phyloP scores from a whole-genome alignment of 2,113 vertebrate species.

The Pelmatolapia mariae region DNA sequence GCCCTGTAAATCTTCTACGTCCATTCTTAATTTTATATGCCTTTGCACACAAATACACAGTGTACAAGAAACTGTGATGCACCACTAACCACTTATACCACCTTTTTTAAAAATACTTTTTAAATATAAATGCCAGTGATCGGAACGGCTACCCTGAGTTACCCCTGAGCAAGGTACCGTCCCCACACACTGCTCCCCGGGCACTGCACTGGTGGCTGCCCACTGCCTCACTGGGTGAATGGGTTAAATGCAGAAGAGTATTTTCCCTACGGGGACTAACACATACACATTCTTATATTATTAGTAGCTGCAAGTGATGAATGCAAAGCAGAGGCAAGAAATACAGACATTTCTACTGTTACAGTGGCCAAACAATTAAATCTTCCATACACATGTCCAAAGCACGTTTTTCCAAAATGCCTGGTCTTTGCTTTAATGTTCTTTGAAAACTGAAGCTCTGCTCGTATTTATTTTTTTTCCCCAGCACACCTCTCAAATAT shows the following conservation, averaged over 20 bases:
- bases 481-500: not conserved
- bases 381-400: not conserved
- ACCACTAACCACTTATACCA: not conserved
- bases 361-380: not conserved
- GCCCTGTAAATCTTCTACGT: not conserved
- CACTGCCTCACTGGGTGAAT: not conserved
- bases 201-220: not conserved
- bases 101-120: not conserved
- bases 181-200: not conserved
- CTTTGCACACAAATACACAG: not conserved
- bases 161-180: not conserved
- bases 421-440: not conserved
- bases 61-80: not conserved
- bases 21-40: not conserved
- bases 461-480: not conserved
- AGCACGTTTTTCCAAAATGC: not conserved
- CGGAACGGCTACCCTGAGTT: too few relatives aligned
- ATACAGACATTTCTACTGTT: not conserved
- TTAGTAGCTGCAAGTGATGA: not conserved
- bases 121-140: not conserved
- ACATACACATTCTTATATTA: not conserved
- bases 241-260: not conserved
- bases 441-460: not conserved
- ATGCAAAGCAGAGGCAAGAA: not conserved
- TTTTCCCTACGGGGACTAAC: not conserved